Percentiles rank a stretch among this genome's conserved stretches.
These are phyloP conservation scores for Planiliza haematocheilus DNA, from an alignment of 2,113 vertebrate species.

Conservation along the genomic window DNA sequence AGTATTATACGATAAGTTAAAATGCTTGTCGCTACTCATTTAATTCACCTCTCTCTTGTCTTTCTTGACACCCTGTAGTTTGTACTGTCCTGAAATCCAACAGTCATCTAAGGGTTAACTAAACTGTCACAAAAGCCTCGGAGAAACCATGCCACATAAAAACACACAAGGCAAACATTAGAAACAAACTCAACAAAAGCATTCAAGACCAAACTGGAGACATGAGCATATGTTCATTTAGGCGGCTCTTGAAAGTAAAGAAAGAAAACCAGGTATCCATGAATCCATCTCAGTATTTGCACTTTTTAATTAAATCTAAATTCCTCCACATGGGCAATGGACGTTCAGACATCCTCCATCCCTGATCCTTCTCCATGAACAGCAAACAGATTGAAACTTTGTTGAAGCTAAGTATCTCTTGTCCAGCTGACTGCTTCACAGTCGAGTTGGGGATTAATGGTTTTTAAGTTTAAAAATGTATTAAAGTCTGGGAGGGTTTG, in stretches of 20 bases:
- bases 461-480: constrained; percentile 3
- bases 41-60: constrained; percentile 8
- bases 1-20: constrained; percentile 2
- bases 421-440: not conserved
- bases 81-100: constrained; percentile 1
- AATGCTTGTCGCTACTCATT: not conserved
- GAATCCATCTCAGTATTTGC: not conserved
- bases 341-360: no score
- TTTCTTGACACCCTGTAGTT: constrained; percentile 7
- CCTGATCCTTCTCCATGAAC: not conserved
- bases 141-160: constrained; percentile 8
- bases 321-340: no score
- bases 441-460: not conserved
- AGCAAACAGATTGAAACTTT: not conserved
- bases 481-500: constrained; percentile 8
- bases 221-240: no score
- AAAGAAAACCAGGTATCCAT: no score
- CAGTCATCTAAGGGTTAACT: constrained; percentile 19
- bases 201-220: not conserved
- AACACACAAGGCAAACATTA: constrained; percentile 7
- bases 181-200: no score
- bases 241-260: no score
- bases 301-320: not conserved
- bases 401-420: not conserved
- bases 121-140: constrained; percentile 9